Percentiles rank a stretch among this genome's conserved stretches.
These are phyloP conservation scores for Colletes collaris DNA, from an alignment of 2,888 invertebrate species.

Conservation along the genomic window DNA sequence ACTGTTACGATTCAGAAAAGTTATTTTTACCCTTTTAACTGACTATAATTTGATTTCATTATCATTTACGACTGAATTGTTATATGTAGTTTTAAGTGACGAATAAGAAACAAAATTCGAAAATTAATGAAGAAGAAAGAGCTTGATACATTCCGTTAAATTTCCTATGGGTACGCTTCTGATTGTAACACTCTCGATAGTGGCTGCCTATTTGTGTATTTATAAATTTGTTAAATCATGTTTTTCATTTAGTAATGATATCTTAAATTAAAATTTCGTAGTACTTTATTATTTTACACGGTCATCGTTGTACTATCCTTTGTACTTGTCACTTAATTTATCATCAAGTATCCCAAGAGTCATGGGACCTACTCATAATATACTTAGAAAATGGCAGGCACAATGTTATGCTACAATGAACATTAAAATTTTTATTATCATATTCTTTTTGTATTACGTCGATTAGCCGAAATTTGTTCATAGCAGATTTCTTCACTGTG, in stretches of 20 bases:
- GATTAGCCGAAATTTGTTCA: slow-evolving; percentile 34
- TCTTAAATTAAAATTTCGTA: slow-evolving; percentile 71
- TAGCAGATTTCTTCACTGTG: slow-evolving; percentile 44
- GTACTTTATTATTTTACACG: slow-evolving; percentile 70
- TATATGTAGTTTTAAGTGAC: slow-evolving; percentile 19
- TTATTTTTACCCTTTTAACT: slow-evolving; percentile 29
- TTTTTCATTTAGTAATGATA: slow-evolving; percentile 72
- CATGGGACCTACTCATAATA: slow-evolving; percentile 66
- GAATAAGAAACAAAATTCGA: slow-evolving; percentile 12
- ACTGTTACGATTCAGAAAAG: slow-evolving; percentile 31
- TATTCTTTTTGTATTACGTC: slow-evolving; percentile 34
- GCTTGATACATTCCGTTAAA: slow-evolving; percentile 66
- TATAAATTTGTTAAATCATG: slow-evolving; percentile 70
- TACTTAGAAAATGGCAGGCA: slow-evolving; percentile 55
- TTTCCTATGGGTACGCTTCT: slow-evolving; percentile 60
- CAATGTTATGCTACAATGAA: slow-evolving; percentile 42
- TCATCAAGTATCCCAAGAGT: slow-evolving; percentile 66
- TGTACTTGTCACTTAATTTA: slow-evolving; percentile 63
- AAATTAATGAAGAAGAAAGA: slow-evolving; percentile 24
- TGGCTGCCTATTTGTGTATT: slow-evolving; percentile 73
- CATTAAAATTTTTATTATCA: slow-evolving; percentile 33
- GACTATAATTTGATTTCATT: slow-evolving; percentile 24
- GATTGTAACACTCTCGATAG: slow-evolving; percentile 74
- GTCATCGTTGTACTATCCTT: slow-evolving; percentile 60
- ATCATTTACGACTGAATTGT: not conserved